A percentile compares a stretch with the other conserved stretches of the same genome.
phyloP scores from a whole-genome alignment of 2,888 invertebrate genomes.

The Cyrtodaria siliqua region DNA sequence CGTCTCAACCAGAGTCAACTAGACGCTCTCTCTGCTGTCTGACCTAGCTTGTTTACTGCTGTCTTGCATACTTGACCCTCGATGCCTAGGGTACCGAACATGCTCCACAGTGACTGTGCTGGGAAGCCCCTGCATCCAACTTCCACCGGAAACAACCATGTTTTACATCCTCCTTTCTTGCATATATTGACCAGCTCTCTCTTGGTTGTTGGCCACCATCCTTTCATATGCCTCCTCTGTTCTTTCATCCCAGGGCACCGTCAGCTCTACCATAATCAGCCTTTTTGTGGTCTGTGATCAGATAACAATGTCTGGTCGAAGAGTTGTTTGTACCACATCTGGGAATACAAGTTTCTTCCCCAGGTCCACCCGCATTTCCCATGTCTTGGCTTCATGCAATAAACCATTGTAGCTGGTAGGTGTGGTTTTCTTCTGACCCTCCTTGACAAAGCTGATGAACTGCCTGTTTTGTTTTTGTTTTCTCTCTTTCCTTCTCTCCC shows the following conservation, averaged over 20 bases:
- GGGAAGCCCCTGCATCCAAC: no score
- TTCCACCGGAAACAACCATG: slow-evolving; percentile 1
- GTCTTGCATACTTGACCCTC: no score
- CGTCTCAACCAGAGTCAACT: no score
- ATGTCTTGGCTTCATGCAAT: background rate
- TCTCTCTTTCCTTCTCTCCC: no score
- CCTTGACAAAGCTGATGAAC: slow-evolving; percentile 1
- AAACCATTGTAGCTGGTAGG: background rate
- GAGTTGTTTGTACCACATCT: background rate
- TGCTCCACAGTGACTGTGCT: no score
- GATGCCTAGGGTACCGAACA: no score
- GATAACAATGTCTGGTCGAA: background rate
- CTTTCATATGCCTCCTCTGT: slow-evolving; percentile 1
- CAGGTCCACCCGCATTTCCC: background rate
- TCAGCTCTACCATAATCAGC: background rate
- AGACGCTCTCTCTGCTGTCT: no score
- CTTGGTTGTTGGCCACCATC: background rate
- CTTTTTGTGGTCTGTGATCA: background rate
- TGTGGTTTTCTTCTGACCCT: background rate
- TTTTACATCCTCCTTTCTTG: background rate
- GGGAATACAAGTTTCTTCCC: background rate
- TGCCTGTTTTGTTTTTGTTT: background rate
- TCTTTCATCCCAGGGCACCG: slow-evolving; percentile 2
- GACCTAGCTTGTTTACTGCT: no score
- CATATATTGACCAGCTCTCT: no score